phyloP scores from a whole-genome alignment of 2,113 vertebrate species.

The Sula dactylatra region DNA sequence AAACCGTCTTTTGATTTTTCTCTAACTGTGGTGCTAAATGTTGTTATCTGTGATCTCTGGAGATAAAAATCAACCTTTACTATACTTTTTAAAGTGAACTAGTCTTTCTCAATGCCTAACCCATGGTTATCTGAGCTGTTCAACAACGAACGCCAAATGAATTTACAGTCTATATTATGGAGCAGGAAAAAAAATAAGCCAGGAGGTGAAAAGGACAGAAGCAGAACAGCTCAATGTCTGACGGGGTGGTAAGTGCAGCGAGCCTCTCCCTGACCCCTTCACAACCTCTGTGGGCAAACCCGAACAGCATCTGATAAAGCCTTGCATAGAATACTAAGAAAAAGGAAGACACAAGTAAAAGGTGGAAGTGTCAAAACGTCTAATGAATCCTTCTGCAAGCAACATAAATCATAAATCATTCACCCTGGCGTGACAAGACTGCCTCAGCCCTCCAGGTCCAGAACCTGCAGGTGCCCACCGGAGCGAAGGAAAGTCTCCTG shows the following conservation, averaged over 20 bases:
- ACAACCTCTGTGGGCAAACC: not conserved
- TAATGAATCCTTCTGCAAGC: not conserved
- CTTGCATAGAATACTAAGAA: not conserved
- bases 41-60: not conserved
- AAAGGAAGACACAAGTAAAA: not conserved
- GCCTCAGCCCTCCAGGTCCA: not conserved
- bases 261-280: not conserved
- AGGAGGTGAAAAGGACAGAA: not conserved
- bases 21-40: not conserved
- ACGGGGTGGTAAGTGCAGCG: accelerated
- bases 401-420: not conserved
- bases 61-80: not conserved
- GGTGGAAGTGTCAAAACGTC: accelerated
- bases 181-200: not conserved
- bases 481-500: accelerated
- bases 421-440: accelerated
- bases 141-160: not conserved
- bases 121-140: not conserved
- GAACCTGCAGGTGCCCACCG: not conserved
- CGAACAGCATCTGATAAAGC: accelerated
- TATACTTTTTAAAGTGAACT: not conserved
- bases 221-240: not conserved
- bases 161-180: not conserved
- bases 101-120: not conserved
- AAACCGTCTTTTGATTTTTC: not conserved